Conservation (phyloP, 37 sponge, comb jelly and placozoan species). For the Beroe forskalii region DNA sequence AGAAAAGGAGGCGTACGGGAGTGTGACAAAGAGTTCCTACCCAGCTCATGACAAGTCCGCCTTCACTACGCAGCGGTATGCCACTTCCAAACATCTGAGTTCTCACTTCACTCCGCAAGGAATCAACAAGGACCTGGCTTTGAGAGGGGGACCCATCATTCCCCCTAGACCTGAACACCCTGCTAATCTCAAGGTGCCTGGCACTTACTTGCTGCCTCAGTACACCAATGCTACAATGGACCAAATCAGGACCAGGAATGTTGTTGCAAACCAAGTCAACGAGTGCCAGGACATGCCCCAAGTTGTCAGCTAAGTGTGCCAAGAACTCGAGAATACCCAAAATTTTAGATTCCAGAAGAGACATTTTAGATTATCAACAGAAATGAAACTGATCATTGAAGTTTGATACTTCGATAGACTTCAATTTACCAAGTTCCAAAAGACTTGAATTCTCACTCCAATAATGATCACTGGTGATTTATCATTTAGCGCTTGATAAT, state of each 20-base stretch:
- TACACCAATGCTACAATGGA: conserved; percentile 52
- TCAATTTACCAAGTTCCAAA: neutral
- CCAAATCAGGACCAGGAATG: conserved; percentile 34
- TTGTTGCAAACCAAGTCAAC: neutral
- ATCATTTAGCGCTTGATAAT: too few relatives aligned
- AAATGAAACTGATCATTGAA: neutral
- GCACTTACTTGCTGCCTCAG: conserved; percentile 15
- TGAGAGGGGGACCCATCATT: conserved; percentile 56
- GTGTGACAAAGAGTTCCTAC: conserved; percentile 49
- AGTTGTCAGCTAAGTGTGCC: neutral
- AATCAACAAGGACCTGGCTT: conserved; percentile 48
- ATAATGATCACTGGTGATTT: too few relatives aligned
- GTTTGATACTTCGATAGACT: neutral
- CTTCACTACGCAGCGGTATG: neutral
- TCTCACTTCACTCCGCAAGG: conserved; percentile 57
- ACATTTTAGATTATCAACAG: neutral
- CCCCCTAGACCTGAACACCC: conserved; percentile 61
- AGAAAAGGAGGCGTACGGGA: neutral
- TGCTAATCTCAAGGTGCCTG: conserved; percentile 54
- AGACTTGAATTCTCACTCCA: neutral
- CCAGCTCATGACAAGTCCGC: conserved; percentile 40
- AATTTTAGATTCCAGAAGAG: neutral
- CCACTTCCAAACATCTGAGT: conserved; percentile 37
- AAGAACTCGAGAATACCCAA: too few relatives aligned
- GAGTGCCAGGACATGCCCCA: neutral